These are phyloP conservation scores for Sylvilagus bachmani DNA, from an alignment of 2,113 vertebrate species.

Conservation along the genomic window DNA sequence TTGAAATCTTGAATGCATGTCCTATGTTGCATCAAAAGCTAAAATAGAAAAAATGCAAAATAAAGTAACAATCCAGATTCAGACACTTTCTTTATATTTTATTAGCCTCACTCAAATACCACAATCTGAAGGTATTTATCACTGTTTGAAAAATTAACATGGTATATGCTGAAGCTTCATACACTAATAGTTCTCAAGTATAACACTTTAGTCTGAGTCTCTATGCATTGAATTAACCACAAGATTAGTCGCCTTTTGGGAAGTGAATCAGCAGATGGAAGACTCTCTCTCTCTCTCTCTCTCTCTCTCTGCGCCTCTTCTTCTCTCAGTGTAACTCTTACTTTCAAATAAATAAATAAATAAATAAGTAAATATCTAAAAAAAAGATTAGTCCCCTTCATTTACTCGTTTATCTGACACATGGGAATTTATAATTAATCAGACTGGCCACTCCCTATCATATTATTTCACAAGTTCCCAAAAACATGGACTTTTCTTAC, in stretches of 20 bases:
- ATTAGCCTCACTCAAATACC: background rate
- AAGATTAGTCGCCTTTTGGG: background rate
- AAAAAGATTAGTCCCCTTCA: background rate
- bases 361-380: no score
- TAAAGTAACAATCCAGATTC: background rate
- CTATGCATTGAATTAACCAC: slow-evolving; percentile 9
- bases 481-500: slow-evolving; percentile 27
- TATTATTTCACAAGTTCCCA: background rate
- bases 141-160: slow-evolving; percentile 27
- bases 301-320: no score
- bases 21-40: background rate
- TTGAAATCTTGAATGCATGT: background rate
- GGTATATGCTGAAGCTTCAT: background rate
- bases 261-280: no score
- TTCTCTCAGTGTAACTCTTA: no score
- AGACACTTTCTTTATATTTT: background rate
- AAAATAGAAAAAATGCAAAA: background rate
- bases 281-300: no score
- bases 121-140: background rate
- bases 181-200: slow-evolving; percentile 24
- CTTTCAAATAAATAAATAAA: no score
- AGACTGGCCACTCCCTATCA: slow-evolving; percentile 4
- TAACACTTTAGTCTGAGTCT: slow-evolving; percentile 24
- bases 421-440: slow-evolving; percentile 10
- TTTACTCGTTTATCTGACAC: slow-evolving; percentile 39